Percentiles rank a stretch among this genome's conserved stretches.
Evolutionary conservation across 1,140 invertebrate species (phyloP).

Genomic region (Araneus ventricosus): DNA sequence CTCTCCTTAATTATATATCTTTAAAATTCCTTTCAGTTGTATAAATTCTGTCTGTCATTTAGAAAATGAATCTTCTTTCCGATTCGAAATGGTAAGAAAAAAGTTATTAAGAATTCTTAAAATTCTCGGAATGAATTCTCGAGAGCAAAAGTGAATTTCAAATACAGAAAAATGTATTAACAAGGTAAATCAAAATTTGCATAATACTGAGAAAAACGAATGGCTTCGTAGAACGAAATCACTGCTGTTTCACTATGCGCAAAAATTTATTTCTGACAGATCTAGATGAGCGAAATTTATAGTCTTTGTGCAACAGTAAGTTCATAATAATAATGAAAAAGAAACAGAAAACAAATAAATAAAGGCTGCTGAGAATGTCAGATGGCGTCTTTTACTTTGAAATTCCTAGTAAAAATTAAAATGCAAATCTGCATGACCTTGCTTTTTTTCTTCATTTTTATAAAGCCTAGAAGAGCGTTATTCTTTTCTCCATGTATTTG

Average conservation of each 20-base stretch:
- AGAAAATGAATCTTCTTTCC: background rate
- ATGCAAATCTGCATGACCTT: slow-evolving; percentile 42
- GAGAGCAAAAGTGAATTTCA: slow-evolving; percentile 3
- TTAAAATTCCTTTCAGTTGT: background rate
- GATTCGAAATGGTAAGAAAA: background rate
- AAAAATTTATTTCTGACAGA: slow-evolving; percentile 25
- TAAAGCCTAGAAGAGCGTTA: background rate
- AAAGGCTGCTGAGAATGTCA: background rate
- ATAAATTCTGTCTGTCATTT: background rate
- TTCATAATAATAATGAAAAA: background rate
- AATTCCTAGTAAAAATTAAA: slow-evolving; percentile 45
- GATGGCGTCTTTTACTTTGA: background rate
- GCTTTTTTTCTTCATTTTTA: background rate
- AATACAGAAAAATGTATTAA: slow-evolving; percentile 16
- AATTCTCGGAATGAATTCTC: background rate
- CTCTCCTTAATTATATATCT: background rate
- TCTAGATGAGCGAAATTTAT: background rate
- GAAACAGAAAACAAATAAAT: no score
- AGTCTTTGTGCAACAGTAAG: background rate
- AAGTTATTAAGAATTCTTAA: background rate
- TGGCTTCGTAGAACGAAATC: background rate
- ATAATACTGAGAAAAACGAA: slow-evolving; percentile 28
- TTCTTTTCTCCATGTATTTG: slow-evolving; percentile 43
- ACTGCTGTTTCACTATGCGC: background rate
- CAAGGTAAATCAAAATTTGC: slow-evolving; percentile 46